Base-by-base conservation (phyloP, 2,888 invertebrate species). In the Crocallis elinguaria region DNA sequence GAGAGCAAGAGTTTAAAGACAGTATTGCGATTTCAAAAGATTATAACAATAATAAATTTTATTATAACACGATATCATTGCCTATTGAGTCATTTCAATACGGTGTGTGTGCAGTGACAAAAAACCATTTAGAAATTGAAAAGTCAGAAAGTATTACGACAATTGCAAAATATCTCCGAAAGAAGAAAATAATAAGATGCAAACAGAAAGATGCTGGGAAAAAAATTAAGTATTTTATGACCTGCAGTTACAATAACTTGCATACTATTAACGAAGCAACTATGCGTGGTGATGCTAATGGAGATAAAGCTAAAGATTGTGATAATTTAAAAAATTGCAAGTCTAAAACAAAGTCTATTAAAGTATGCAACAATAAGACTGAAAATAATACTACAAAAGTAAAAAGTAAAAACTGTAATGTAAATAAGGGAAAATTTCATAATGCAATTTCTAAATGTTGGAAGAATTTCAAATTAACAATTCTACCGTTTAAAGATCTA, bases 391-490 rank as follows among this genome's bases (percentile, higher is more conserved):
- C 21, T 19, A 17, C 13, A 1, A 33, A 7, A 25, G 3, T 14
- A 16, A 37, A 9, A 19, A 17, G 13, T 11, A 56, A 30, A 41
- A 48, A 23, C 6, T 41, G 23, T 4, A 38, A 23, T 21, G 5
- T 12, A n/a, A 32, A 21, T 3, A 41, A 30, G 11, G 27, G 27
- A 35, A 33, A 25, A 11, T 49, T 51, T 12, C 27, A 58, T n/a
- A 25, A 39, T 5, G 13, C 3, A 9, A 50, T 46, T 14, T 48
- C 66, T n/a, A 60, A 55, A 27, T 67, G 66, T 38, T 76, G 72
- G 73, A 65, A 61, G 11, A 59, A 52, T 48, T 52, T 69, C 7
- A 67, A 62, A 61, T 39, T 43, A 56, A 9, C 52, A 61, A 14
- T 66, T 63, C 17, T 60, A 6, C 14, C 27, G 44, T 14, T 49